Evolutionary conservation across 1,140 invertebrate species (phyloP).

Genomic region (Acyrthosiphon pisum): DNA sequence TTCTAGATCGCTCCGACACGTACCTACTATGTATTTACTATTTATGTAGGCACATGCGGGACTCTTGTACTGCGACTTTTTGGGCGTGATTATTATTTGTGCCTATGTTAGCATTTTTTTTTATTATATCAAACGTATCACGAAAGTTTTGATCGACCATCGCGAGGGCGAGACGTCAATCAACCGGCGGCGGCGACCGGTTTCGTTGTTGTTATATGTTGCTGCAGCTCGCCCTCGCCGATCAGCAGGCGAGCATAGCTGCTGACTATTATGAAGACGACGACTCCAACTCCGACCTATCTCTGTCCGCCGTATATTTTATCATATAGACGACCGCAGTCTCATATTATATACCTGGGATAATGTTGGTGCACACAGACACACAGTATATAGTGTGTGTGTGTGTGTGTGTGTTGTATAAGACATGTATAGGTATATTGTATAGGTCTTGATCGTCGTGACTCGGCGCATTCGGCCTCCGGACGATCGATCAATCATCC

Average conservation of each 20-base stretch:
- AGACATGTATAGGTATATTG: background rate
- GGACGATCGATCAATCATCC: constrained; percentile 13
- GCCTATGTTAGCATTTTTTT: background rate
- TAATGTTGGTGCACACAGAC: too few relatives aligned
- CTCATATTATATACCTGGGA: background rate
- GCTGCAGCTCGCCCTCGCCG: background rate
- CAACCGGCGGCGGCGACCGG: background rate
- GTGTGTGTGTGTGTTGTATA: background rate
- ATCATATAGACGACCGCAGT: background rate
- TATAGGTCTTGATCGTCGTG: background rate
- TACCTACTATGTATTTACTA: too few relatives aligned
- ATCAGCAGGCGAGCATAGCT: background rate
- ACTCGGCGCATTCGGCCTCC: background rate
- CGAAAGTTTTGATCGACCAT: background rate
- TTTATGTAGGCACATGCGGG: too few relatives aligned
- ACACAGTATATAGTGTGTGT: too few relatives aligned
- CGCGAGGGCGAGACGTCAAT: background rate
- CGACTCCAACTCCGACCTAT: background rate
- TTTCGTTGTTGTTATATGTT: background rate
- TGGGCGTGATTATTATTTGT: background rate
- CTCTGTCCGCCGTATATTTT: background rate
- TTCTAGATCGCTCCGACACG: too few relatives aligned
- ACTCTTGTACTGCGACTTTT: background rate
- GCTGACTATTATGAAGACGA: background rate
- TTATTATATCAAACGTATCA: background rate